Evolutionary conservation across 2,888 invertebrate genomes (phyloP).

Genomic region (Caradrina clavipalpis): DNA sequence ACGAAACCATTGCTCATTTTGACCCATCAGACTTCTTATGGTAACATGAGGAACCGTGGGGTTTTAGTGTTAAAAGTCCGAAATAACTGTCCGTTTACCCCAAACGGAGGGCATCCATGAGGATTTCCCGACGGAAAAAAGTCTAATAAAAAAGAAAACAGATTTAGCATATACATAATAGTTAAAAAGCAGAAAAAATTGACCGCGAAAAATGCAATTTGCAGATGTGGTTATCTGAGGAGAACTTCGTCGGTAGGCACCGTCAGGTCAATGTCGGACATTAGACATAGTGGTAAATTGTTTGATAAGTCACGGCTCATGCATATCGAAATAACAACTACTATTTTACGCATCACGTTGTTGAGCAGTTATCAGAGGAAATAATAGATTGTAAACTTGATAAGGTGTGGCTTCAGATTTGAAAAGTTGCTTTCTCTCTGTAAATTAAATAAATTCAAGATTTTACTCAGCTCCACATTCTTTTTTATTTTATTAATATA

Average conservation of each 20-base stretch:
- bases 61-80: too few species aligned
- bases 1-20: too few species aligned
- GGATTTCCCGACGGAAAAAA: too few species aligned
- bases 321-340: not conserved
- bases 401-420: not conserved
- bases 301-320: slow-evolving; percentile 20
- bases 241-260: slow-evolving; percentile 1
- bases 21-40: too few species aligned
- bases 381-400: not conserved
- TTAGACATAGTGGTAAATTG: slow-evolving; percentile 2
- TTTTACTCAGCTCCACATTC: not conserved
- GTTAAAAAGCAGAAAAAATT: not conserved
- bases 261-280: slow-evolving; percentile 11
- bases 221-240: not conserved
- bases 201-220: slow-evolving; percentile 3
- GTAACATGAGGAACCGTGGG: too few species aligned
- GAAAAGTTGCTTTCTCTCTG: not conserved
- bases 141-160: too few species aligned
- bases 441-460: not conserved
- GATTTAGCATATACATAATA: too few species aligned
- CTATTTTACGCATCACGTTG: slow-evolving; percentile 1
- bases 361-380: not conserved
- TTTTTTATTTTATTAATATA: not conserved
- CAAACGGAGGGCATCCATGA: too few species aligned
- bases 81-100: too few species aligned